Percentiles rank a stretch among this genome's conserved stretches.
Evolutionary conservation across 2,797 vertebrate genomes (phyloP).

Genomic region (Rhinogobio ventralis): DNA sequence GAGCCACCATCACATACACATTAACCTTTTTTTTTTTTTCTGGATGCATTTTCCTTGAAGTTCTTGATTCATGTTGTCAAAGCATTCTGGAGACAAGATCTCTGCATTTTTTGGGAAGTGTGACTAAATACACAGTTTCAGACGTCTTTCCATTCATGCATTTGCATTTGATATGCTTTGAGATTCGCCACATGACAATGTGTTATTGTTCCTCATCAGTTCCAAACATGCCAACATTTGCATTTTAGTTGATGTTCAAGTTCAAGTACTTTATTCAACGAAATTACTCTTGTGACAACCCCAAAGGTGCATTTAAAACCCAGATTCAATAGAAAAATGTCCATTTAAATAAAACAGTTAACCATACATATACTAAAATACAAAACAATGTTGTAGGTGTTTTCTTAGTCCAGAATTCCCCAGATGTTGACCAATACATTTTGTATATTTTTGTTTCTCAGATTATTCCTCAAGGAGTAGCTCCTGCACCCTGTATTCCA

Average conservation of each 20-base stretch:
- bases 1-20: slow-evolving; percentile 59
- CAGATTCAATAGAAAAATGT: no score
- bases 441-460: slow-evolving; percentile 60
- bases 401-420: background rate
- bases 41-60: background rate
- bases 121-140: background rate
- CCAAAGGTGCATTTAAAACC: no score
- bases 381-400: background rate
- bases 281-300: no score
- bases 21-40: background rate
- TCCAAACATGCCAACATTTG: background rate
- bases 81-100: background rate
- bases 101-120: background rate
- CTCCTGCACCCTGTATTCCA: slow-evolving; percentile 89
- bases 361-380: no score
- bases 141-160: background rate
- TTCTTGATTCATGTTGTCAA: background rate
- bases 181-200: slow-evolving; percentile 13
- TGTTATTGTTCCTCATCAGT: slow-evolving; percentile 2
- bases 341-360: no score
- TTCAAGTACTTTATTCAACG: no score
- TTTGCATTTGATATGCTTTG: slow-evolving; percentile 11
- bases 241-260: background rate
- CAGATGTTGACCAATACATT: background rate
- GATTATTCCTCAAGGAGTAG: slow-evolving; percentile 91